Base-by-base conservation (phyloP, 2,888 invertebrate species). In the Heteromyza rotundicornis region DNA sequence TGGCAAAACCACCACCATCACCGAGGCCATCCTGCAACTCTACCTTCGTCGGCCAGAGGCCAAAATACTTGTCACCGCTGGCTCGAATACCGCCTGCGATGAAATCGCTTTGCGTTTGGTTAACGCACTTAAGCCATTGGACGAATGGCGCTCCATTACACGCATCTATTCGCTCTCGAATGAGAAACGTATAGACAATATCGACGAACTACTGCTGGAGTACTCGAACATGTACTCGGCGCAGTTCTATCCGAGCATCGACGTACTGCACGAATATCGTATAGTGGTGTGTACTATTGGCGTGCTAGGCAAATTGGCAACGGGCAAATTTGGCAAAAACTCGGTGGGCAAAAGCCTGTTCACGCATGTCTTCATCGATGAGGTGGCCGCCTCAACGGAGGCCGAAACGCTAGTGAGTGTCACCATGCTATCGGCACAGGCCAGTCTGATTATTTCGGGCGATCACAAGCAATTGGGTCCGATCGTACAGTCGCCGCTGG, bases 391-490 rank as follows among this genome's bases (percentile, higher is more conserved):
- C 73, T 87, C 89, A 0, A 86, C 86, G 3, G 92, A 92, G 81
- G 87, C 90, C 0, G 90, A 91, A 77, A 84, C 86, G n/a, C 74
- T 89, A 49, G 86, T 90, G 70, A 87, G 89, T 10, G 80, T 87
- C 52, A 83, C 82, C 32, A 72, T 81, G 27, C 71, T 81, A 24
- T 75, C 77, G 24, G 71, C 66, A 19, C 67, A 68, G 0, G 85
- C 78, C 62, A 86, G 88, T 80, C 74, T 91, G 14, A 84, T 92
- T 17, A 76, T 92, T 59, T 87, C 90, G 19, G 92, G 92, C 1
- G 92, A 92, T 84, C 91, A 89, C 1, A 84, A 87, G 67, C 92
- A 92, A 78, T 82, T 92, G 47, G 91, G 91, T 0, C 90, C 92
- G 1, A 85, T 89, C 0, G 70, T 89, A 22, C 71, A 74, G 54